Evolutionary conservation across 2,797 vertebrate species (phyloP), one percentile per base, ranked within the genome.

Genomic region (Pipistrellus pipistrellus): DNA sequence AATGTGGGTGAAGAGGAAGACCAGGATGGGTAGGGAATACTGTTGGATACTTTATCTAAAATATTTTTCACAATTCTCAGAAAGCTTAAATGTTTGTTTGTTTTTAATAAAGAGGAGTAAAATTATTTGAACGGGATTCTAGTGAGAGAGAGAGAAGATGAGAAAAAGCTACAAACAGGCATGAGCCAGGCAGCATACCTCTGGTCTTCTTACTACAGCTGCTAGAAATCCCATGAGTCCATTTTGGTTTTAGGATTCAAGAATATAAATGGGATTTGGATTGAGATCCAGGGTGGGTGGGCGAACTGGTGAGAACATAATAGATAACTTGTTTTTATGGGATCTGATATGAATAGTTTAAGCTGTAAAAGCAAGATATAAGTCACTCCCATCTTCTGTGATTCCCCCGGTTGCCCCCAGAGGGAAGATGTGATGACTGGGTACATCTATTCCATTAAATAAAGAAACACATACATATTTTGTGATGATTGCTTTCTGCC

Each of bases 391-490:
- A 55, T 90, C 92, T 94, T 94, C 88, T 85, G 15, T 30, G 38
- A 55, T 83, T 93, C 87, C 90, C 78, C 30, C 23, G 41, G 41
- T 30, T 53, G 38, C 48, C 69, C 68, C n/a, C 44, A 77, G 82
- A 93, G 96, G 38, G 66, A 95, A 77, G 83, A 86, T 59, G 51
- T 8, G n/a, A 90, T 90, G 89, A 78, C 32, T 87, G 25, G 87
- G 38, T 51, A 78, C 35, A 95, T 80, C 55, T 84, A 90, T 86
- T 84, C 59, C 80, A 81, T 91, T 96, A 91, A 96, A 96, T 95
- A 96, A 97, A 77, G 92, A 85, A 95, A 80, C 66, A 64, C 83
- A 77, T 10, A 32, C 57, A 66, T 72, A 77, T 92, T 95, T 94
- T 89, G 55, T 53, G 38, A 35, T 64, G 51, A 95, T 85, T 94